phyloP scores from a whole-genome alignment of 2,113 vertebrate species.

The Puma concolor region DNA sequence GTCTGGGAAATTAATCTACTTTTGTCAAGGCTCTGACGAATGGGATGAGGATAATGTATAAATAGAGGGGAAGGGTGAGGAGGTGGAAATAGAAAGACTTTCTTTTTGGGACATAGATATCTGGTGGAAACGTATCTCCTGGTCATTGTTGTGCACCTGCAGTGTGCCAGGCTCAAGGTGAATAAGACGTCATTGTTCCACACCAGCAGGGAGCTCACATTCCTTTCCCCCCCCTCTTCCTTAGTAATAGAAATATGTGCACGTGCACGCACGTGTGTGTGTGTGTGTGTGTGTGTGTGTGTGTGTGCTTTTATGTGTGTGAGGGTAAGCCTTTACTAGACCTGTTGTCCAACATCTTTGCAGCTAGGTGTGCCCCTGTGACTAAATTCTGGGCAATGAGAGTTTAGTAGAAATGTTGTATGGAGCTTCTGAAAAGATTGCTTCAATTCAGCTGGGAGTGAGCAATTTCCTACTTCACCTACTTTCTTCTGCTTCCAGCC shows the following conservation, averaged over 20 bases:
- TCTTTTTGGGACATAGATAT: not conserved
- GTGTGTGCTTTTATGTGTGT: not conserved
- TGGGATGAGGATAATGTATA: not conserved
- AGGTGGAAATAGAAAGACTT: not conserved
- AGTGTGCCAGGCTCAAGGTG: not conserved
- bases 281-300: accelerated
- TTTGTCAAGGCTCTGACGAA: conserved; percentile 64
- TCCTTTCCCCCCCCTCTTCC: not conserved
- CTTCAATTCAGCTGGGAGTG: not conserved
- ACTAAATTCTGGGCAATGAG: not conserved
- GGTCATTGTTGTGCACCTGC: not conserved
- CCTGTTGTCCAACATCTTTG: not conserved
- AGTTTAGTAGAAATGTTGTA: not conserved
- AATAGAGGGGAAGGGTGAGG: not conserved
- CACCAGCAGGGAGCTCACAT: not conserved
- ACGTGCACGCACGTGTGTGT: no score
- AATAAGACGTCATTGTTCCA: not conserved
- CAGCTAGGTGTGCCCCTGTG: not conserved
- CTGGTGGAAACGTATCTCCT: not conserved
- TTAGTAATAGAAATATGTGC: not conserved
- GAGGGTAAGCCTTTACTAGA: not conserved
- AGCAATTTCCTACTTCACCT: not conserved
- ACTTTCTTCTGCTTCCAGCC: not conserved
- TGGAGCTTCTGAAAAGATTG: not conserved
- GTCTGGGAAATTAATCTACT: conserved; percentile 61